Percentiles rank a stretch among this genome's conserved stretches.
Conservation (phyloP, 1,140 invertebrate species). For the Thereuonema tuberculata region DNA sequence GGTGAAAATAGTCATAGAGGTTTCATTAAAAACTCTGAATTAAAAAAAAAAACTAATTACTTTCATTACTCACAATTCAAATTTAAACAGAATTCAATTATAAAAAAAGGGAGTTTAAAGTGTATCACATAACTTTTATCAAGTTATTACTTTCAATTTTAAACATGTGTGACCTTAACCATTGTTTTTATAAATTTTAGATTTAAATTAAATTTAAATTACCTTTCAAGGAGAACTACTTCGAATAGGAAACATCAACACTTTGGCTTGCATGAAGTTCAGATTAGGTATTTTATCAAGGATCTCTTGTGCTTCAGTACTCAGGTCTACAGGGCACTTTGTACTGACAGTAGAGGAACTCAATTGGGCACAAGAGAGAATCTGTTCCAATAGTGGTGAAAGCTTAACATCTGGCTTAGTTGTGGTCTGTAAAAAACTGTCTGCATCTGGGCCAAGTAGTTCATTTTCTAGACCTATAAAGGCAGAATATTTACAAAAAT, state of each 20-base stretch:
- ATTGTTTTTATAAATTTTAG: no score
- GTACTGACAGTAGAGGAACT: background rate
- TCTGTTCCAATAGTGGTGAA: constrained; percentile 7
- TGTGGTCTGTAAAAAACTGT: no score
- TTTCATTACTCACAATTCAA: no score
- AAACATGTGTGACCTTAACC: no score
- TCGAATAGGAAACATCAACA: constrained; percentile 9
- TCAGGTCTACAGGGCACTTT: background rate
- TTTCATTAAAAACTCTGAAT: no score
- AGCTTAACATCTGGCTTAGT: background rate
- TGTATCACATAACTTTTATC: no score
- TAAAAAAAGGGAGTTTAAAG: no score
- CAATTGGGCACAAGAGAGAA: background rate
- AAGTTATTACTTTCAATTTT: no score
- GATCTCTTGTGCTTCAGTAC: background rate
- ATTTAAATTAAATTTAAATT: no score
- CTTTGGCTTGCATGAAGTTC: constrained; percentile 8
- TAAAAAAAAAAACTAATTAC: no score
- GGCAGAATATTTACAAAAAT: background rate
- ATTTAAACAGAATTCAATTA: no score
- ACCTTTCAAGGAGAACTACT: background rate
- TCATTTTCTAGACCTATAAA: constrained; percentile 8
- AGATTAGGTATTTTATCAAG: constrained; percentile 3
- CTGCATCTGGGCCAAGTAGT: background rate
- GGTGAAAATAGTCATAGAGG: no score